Evolutionary conservation across 2,797 vertebrate species (phyloP).

Genomic region (Myotis myotis): DNA sequence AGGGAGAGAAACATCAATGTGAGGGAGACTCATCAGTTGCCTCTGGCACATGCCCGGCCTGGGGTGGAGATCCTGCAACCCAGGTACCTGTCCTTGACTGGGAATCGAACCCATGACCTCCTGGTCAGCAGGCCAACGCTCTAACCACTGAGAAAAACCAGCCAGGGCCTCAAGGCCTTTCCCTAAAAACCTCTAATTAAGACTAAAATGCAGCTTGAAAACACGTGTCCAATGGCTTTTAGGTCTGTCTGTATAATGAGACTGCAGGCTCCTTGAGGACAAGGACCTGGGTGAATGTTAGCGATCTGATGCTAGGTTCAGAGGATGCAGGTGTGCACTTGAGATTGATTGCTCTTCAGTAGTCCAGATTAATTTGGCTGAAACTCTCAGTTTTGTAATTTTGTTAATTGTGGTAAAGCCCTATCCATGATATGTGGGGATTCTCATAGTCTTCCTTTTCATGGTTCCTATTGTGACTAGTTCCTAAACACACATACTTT

Average conservation of each 20-base stretch:
- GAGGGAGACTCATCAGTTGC: too few species aligned
- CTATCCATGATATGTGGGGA: background rate
- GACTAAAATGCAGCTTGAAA: background rate
- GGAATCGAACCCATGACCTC: too few species aligned
- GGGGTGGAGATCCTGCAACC: too few species aligned
- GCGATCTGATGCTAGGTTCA: background rate
- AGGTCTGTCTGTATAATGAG: background rate
- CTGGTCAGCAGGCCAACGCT: too few species aligned
- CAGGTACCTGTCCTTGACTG: too few species aligned
- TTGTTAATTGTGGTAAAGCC: background rate
- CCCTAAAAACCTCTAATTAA: background rate
- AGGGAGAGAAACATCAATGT: too few species aligned
- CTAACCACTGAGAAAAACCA: too few species aligned
- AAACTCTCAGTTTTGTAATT: background rate
- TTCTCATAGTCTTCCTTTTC: background rate
- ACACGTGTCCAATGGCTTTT: background rate
- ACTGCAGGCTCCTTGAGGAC: background rate
- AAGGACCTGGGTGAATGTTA: background rate
- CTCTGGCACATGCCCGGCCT: too few species aligned
- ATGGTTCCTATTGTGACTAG: background rate
- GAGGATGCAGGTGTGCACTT: background rate
- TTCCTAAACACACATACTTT: background rate
- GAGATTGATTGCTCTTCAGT: background rate
- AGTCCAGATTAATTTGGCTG: background rate
- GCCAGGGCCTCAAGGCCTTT: background rate